Base-by-base conservation (phyloP, 2,797 vertebrate species). In the Leptoclinus maculatus region DNA sequence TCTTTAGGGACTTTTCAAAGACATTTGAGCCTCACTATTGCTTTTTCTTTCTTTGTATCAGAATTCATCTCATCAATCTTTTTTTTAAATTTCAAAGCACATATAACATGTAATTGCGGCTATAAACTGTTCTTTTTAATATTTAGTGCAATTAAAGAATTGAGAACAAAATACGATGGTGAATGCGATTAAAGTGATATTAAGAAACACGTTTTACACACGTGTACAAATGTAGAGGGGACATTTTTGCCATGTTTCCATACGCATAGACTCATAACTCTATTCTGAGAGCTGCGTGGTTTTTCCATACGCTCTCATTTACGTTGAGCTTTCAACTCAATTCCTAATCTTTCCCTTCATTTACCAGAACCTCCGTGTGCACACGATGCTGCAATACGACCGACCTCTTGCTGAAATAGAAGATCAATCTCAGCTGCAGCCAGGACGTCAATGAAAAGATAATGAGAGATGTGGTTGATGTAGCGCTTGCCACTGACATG, bases 251-350 rank as follows among this genome's bases (percentile, higher is more conserved):
- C 76, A 57, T 73, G 76, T 53, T 65, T 76, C 74, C 43, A 58
- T 36, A 38, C 39, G 58, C 67, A 78, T 71, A 34, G 77, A 70
- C 11, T 69, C 64, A 27, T 62, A 77, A 80, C 53, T 68, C 56
- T 89, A 87, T 85, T 88, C 81, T 71, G 43, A 84, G 78, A 78
- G 54, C 54, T 1, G 36, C 5, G 58, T 54, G 88, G 84, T 87
- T 91, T 90, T 91, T 86, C 76, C 32, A 80, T 63, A 63, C 23
- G 0, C 68, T 85, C 66, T 88, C 76, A 90, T 90, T 88, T 78
- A 74, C 10, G n/a, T 65, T 56, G 21, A 66, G 72, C 64, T 66
- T 73, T 74, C 71, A 66, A 62, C 76, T 78, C n/a, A 0, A 69
- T 76, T 86, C 80, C 58, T 79, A 62, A 85, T 68, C 66, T 79